Base-by-base conservation (phyloP, 2,113 vertebrate genomes). In the Strix uralensis region DNA sequence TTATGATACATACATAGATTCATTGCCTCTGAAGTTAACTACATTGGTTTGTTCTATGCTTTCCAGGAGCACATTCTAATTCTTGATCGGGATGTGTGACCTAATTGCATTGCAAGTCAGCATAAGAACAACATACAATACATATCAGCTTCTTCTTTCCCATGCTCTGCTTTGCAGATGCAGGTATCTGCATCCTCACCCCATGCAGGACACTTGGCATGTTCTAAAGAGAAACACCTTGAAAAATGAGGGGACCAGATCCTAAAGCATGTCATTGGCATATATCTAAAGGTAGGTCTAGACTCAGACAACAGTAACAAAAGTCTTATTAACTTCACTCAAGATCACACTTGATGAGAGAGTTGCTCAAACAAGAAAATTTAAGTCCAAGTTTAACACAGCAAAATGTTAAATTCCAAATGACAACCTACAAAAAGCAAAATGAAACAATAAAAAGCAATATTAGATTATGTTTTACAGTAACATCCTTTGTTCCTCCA, bases 21-120 rank as follows among this genome's bases (percentile, higher is more conserved):
- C 21, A 34, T 13, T 47, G 18, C 6, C 22, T 90, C 46, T 59
- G 63, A 65, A 78, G 21, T 36, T 36, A 63, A 38, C 46, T n/a
- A 44, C 14, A 9, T 0, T 16, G 22, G 40, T 8, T 42, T 34
- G 8, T 22, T 65, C 42, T 65, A 2, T 1, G 0, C 21, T 54
- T 70, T 74, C 19, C 8, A 81, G 38, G 38, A 74, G 29, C 11
- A 58, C 1, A 0, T 44, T 72, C 20, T 32, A 46, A 57, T 47
- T 47, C 40, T 52, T 34, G 8, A 62, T 29, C 12, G 36, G 44
- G n/a, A 58, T 22, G 19, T 13, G 19, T 1, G 1, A 55, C 7
- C 19, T 17, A 67, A 27, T 22, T 26, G 14, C 22, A 13, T 7
- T 44, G 30, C 34, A 79, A 78, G 44, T 36, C 21, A 69, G 15